These are phyloP conservation scores for Agriopis aurantiaria DNA, from an alignment of 2,888 invertebrate genomes.

Conservation along the genomic window DNA sequence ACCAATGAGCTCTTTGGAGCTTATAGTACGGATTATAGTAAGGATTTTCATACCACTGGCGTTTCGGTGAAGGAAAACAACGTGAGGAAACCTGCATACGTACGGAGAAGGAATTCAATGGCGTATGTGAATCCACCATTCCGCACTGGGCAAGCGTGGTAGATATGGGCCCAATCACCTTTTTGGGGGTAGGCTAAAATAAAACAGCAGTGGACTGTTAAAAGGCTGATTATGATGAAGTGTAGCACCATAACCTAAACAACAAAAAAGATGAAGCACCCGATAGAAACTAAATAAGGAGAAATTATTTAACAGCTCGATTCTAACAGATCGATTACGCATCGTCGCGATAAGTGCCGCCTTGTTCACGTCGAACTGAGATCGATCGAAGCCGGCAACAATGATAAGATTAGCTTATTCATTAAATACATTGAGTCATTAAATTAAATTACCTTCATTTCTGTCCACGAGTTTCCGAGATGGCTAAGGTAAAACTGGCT, in stretches of 20 bases:
- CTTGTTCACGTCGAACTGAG: conserved; percentile 58
- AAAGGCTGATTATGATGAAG: no score
- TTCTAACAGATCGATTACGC: conserved; percentile 49
- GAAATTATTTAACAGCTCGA: conserved; percentile 32
- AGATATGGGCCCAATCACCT: no score
- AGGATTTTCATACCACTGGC: no score
- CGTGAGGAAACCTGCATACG: no score
- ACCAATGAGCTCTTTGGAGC: no score
- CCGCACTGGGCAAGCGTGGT: no score
- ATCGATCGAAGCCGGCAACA: conserved; percentile 57
- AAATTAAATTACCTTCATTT: conserved; percentile 23
- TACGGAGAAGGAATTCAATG: no score
- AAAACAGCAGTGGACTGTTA: no score
- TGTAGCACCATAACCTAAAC: background rate
- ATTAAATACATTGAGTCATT: conserved; percentile 32
- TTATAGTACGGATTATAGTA: no score
- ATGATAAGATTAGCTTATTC: conserved; percentile 55
- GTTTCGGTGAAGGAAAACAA: no score
- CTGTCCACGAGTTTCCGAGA: conserved; percentile 1
- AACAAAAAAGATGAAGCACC: background rate
- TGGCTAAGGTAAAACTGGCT: background rate
- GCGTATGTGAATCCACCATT: no score
- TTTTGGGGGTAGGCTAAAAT: no score
- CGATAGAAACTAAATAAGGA: conserved; percentile 21
- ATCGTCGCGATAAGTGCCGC: conserved; percentile 53